Percentiles rank a stretch among this genome's conserved stretches.
These are phyloP conservation scores for Indicator indicator DNA, from an alignment of 2,113 vertebrate species.

Conservation along the genomic window DNA sequence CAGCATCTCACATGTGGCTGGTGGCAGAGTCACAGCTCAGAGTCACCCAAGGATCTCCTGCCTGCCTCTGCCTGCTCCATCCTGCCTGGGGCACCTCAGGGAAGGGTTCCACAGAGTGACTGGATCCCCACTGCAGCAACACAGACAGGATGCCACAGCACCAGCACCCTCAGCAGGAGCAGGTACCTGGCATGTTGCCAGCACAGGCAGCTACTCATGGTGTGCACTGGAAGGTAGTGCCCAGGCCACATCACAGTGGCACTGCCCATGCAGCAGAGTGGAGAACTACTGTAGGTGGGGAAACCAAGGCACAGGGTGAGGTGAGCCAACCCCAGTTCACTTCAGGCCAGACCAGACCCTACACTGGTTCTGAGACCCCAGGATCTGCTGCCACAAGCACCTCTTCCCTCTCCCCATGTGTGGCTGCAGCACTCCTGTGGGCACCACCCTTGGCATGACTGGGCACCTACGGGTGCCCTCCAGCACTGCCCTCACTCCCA, in stretches of 20 bases:
- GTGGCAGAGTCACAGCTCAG: background rate
- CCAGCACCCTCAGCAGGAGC: background rate
- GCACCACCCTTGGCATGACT: background rate
- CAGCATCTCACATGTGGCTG: background rate
- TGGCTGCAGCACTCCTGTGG: background rate
- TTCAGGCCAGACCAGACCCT: background rate
- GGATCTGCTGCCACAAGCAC: background rate
- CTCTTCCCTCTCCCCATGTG: rapidly evolving
- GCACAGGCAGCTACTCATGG: background rate
- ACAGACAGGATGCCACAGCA: background rate
- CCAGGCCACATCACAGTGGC: rapidly evolving
- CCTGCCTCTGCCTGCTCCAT: background rate
- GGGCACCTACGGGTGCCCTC: background rate
- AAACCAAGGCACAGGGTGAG: background rate
- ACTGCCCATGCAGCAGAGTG: rapidly evolving
- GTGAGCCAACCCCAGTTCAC: background rate
- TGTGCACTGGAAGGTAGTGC: background rate
- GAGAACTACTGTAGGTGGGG: background rate
- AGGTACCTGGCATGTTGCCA: background rate
- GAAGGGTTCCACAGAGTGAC: background rate
- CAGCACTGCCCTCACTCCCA: background rate
- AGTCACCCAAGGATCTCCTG: background rate
- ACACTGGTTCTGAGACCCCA: background rate
- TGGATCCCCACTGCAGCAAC: background rate
- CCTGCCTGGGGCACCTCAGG: background rate